phyloP scores from a whole-genome alignment of 2,113 vertebrate genomes.

The Platichthys flesus region DNA sequence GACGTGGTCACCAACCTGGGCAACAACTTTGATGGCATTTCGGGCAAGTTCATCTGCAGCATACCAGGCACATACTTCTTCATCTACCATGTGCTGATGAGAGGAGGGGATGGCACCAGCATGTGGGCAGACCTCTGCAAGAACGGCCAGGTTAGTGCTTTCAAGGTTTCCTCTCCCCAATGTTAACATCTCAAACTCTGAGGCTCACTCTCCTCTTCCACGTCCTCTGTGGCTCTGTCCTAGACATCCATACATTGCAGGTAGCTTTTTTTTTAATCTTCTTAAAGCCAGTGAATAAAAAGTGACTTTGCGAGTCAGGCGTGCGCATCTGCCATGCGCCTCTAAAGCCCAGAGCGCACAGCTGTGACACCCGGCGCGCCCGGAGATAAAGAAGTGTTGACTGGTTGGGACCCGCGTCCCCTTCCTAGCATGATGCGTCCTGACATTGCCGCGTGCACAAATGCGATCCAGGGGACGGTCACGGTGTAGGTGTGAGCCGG shows the following conservation, averaged over 20 bases:
- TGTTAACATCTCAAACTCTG: no score
- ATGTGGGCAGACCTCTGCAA: slow-evolving; percentile 99
- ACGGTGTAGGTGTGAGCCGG: slow-evolving; percentile 6
- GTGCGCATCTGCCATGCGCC: slow-evolving; percentile 38
- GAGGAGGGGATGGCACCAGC: slow-evolving; percentile 96
- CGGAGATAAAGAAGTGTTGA: slow-evolving; percentile 58
- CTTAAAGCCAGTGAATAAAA: slow-evolving; percentile 5
- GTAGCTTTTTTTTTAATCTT: slow-evolving; percentile 3
- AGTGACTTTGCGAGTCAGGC: slow-evolving; percentile 32
- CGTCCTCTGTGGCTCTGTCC: not conserved
- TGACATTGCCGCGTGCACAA: slow-evolving; percentile 55
- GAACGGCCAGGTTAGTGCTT: slow-evolving; percentile 93
- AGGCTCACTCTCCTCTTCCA: slow-evolving; percentile 3
- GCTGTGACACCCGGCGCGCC: slow-evolving; percentile 65
- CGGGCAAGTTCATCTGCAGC: slow-evolving; percentile 97
- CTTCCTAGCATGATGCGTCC: slow-evolving; percentile 50
- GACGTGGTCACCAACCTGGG: slow-evolving; percentile 99
- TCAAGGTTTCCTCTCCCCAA: slow-evolving; percentile 23
- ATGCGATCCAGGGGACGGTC: slow-evolving; percentile 36
- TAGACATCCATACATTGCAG: not conserved
- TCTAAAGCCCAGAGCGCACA: slow-evolving; percentile 65
- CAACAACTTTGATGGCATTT: slow-evolving; percentile 96
- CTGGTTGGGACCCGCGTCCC: slow-evolving; percentile 49
- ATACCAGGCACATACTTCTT: slow-evolving; percentile 98
- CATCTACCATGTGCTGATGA: slow-evolving; percentile 99